phyloP scores from a whole-genome alignment of 1,140 invertebrate genomes.

The Liolophura sinensis region DNA sequence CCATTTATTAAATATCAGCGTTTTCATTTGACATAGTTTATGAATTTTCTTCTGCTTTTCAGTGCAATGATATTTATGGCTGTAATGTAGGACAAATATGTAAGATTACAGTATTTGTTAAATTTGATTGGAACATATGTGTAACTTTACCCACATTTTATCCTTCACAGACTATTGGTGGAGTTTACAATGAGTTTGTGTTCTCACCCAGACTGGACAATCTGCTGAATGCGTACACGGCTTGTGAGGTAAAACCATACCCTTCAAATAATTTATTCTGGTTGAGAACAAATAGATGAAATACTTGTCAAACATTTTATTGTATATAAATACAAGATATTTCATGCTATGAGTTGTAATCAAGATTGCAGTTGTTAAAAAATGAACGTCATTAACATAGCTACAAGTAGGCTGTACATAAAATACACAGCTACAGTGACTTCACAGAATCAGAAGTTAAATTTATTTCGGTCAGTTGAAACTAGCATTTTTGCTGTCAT shows the following conservation, averaged over 20 bases:
- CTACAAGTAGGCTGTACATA: not conserved
- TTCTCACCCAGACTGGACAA: constrained; percentile 63
- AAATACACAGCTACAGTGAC: not conserved
- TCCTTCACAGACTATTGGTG: constrained; percentile 55
- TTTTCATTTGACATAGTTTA: too few relatives aligned
- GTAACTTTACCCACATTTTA: not conserved
- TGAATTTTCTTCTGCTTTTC: too few relatives aligned
- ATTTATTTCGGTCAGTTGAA: not conserved
- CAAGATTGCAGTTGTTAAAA: too few relatives aligned
- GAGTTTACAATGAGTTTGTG: constrained; percentile 62
- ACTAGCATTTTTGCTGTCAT: not conserved
- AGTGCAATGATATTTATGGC: too few relatives aligned
- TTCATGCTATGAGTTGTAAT: not conserved
- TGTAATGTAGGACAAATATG: too few relatives aligned
- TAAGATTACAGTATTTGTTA: too few relatives aligned
- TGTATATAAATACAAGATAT: not conserved
- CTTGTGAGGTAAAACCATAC: constrained; percentile 43
- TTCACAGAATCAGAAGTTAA: not conserved
- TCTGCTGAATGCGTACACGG: constrained; percentile 60
- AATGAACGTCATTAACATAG: too few relatives aligned
- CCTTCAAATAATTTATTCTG: not conserved
- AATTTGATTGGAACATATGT: not conserved
- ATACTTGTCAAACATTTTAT: not conserved
- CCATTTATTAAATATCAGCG: too few relatives aligned
- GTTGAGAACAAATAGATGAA: not conserved